These are phyloP conservation scores for Solea solea DNA, from an alignment of 2,113 vertebrate genomes.

Conservation along the genomic window DNA sequence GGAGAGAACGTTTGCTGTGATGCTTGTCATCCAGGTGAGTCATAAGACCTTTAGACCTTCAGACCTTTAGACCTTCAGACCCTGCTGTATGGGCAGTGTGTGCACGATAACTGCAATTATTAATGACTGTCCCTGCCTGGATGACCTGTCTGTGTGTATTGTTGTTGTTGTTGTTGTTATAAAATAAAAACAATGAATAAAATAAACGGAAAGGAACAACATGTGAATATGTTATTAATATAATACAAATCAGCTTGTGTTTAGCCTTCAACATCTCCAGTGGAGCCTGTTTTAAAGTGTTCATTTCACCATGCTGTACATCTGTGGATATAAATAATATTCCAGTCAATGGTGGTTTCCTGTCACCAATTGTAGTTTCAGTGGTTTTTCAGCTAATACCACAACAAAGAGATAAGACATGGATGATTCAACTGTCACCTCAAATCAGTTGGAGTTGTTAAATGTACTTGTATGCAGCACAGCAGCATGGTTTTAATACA, in stretches of 20 bases:
- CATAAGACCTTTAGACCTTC: neutral
- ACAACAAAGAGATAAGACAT: slow-evolving; percentile 31
- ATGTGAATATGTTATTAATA: too few relatives aligned
- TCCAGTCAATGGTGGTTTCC: slow-evolving; percentile 32
- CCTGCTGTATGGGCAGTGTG: neutral
- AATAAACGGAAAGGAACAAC: too few relatives aligned
- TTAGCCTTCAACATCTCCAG: too few relatives aligned
- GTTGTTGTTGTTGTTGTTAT: neutral
- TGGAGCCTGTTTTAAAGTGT: too few relatives aligned
- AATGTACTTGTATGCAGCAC: neutral
- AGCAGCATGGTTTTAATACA: too few relatives aligned
- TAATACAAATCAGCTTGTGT: too few relatives aligned
- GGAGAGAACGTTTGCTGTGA: slow-evolving; percentile 32
- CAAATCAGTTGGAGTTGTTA: slow-evolving; percentile 4
- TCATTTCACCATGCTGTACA: too few relatives aligned
- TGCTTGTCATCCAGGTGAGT: slow-evolving; percentile 61
- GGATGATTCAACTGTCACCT: slow-evolving; percentile 1
- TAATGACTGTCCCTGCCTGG: too few relatives aligned
- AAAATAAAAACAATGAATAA: too few relatives aligned
- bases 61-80: too few relatives aligned
- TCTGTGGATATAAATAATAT: slow-evolving; percentile 6
- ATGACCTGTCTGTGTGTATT: too few relatives aligned
- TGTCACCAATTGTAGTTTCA: slow-evolving; percentile 60
- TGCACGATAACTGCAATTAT: too few relatives aligned
- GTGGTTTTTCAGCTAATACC: slow-evolving; percentile 71